phyloP scores from a whole-genome alignment of 1,140 invertebrate genomes.

The Cecropterus lyciades region DNA sequence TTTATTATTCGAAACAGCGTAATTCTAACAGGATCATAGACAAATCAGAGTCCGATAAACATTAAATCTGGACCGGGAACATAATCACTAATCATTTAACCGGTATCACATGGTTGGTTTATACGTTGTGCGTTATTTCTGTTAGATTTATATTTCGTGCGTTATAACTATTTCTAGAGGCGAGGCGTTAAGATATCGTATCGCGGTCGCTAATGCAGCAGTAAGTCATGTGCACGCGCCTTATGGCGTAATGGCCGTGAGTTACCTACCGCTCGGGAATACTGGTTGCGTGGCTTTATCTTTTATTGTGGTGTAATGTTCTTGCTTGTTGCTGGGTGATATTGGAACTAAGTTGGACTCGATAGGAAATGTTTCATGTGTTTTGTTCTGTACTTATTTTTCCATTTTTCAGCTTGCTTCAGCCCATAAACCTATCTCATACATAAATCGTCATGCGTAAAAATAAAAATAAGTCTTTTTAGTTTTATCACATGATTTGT shows the following conservation, averaged over 20 bases:
- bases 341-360: not conserved
- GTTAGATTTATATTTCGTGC: conserved; percentile 42
- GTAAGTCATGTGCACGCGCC: conserved; percentile 74
- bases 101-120: conserved; percentile 37
- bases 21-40: conserved; percentile 38
- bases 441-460: no score
- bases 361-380: no score
- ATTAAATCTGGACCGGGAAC: conserved; percentile 32
- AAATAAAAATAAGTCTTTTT: no score
- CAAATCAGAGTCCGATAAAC: conserved; percentile 37
- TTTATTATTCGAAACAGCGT: conserved; percentile 31
- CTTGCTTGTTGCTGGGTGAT: conserved; percentile 13
- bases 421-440: no score
- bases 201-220: conserved; percentile 69
- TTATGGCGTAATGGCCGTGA: conserved; percentile 59
- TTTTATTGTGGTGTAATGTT: conserved; percentile 28
- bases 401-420: no score
- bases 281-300: conserved; percentile 17
- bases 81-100: conserved; percentile 39
- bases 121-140: conserved; percentile 46
- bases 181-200: conserved; percentile 67
- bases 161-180: conserved; percentile 57
- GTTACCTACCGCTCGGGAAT: conserved; percentile 22
- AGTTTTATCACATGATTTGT: no score
- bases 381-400: no score